These are phyloP conservation scores for Rhopilema esculentum DNA, from an alignment of 30 jellyfish, hydroid and myxozoan species.

Conservation along the genomic window DNA sequence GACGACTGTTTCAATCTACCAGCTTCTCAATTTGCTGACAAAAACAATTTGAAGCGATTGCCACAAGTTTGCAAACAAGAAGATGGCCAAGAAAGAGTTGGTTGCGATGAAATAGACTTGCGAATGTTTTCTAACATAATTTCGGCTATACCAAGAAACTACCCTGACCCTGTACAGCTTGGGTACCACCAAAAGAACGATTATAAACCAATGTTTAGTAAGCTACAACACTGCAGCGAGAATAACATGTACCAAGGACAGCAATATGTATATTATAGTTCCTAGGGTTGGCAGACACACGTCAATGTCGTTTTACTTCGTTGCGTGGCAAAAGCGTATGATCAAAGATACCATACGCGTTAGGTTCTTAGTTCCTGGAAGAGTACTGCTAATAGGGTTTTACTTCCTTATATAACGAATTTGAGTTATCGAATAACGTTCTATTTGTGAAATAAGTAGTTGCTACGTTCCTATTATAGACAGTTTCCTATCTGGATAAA, in stretches of 20 bases:
- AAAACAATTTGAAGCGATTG: background rate
- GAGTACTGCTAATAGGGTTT: too few relatives aligned
- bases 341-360: too few relatives aligned
- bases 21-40: slow-evolving; percentile 3
- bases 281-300: background rate
- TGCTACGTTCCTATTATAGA: too few relatives aligned
- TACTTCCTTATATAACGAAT: background rate
- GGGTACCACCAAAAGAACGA: slow-evolving; percentile 1
- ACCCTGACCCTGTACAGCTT: background rate
- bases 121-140: slow-evolving; percentile 25
- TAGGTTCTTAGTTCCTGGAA: too few relatives aligned
- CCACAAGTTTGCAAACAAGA: background rate
- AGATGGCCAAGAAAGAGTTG: background rate
- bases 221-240: slow-evolving; percentile 1
- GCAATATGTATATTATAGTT: slow-evolving; percentile 10
- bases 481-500: too few relatives aligned
- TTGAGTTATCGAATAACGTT: too few relatives aligned
- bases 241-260: slow-evolving; percentile 26
- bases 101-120: slow-evolving; percentile 42
- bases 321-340: background rate
- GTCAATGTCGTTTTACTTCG: background rate
- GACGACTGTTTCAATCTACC: slow-evolving; percentile 10
- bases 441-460: too few relatives aligned
- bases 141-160: slow-evolving; percentile 29
- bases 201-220: slow-evolving; percentile 1